phyloP scores from a whole-genome alignment of 2,888 invertebrate genomes.

The Tenthredo livida region DNA sequence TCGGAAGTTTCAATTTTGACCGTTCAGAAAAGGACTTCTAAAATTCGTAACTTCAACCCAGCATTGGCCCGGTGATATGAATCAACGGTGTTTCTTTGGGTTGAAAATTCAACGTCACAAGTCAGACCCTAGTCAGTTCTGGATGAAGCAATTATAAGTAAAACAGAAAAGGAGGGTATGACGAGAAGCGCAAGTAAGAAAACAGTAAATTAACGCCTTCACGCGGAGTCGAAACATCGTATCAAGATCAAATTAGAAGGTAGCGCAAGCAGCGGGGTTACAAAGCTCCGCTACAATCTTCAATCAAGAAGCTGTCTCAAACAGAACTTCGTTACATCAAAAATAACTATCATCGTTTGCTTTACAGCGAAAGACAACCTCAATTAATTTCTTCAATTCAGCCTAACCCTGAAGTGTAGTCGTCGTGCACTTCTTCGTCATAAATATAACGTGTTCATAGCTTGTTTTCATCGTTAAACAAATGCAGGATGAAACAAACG shows the following conservation, averaged over 20 bases:
- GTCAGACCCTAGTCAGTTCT: neutral
- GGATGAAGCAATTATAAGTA: neutral
- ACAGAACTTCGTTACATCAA: neutral
- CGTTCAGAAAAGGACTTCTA: too few relatives aligned
- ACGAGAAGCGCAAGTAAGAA: neutral
- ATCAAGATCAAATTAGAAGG: constrained; percentile 35
- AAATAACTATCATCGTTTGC: neutral
- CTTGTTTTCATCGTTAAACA: neutral
- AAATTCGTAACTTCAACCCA: too few relatives aligned
- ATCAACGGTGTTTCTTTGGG: neutral
- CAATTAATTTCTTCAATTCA: constrained; percentile 2
- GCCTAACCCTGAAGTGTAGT: neutral
- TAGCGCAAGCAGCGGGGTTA: neutral
- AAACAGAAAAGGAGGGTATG: neutral
- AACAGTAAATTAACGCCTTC: constrained; percentile 16
- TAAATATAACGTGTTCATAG: neutral
- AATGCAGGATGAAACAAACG: neutral
- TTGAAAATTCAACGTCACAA: neutral
- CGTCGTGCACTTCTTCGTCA: neutral
- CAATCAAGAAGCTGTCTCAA: constrained; percentile 20
- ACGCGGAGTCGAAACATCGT: constrained; percentile 12
- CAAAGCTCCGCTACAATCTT: constrained; percentile 16
- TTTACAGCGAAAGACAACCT: neutral
- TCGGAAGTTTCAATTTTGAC: too few relatives aligned
- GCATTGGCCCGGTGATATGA: neutral